Evolutionary conservation across 2,888 invertebrate genomes (phyloP).

Genomic region (Philonicus albiceps): DNA sequence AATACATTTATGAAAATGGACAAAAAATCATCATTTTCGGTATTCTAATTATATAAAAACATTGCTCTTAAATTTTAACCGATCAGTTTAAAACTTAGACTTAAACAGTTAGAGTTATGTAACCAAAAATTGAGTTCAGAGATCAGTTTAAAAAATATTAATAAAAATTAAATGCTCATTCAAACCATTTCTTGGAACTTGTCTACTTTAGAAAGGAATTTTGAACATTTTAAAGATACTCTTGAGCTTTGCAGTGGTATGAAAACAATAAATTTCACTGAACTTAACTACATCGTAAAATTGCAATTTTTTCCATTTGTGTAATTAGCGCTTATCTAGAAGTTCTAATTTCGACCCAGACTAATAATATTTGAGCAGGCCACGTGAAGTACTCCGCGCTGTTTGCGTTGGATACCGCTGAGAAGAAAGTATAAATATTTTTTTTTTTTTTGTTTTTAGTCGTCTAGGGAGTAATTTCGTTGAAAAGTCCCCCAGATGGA

Average conservation of each 20-base stretch:
- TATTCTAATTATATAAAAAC: too few species aligned
- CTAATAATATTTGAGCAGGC: not conserved
- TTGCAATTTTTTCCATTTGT: not conserved
- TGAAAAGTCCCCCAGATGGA: not conserved
- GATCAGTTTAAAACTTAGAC: not conserved
- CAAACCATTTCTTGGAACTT: not conserved
- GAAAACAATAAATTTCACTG: not conserved
- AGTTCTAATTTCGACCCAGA: not conserved
- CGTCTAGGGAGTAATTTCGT: not conserved
- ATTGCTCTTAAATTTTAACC: too few species aligned
- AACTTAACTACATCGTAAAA: not conserved
- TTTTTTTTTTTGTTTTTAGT: not conserved
- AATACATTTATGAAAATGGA: too few species aligned
- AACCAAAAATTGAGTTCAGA: too few species aligned
- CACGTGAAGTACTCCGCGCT: not conserved
- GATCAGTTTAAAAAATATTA: not conserved
- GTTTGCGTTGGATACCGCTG: not conserved
- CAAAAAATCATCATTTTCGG: too few species aligned
- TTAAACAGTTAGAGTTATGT: too few species aligned
- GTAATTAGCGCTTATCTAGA: not conserved
- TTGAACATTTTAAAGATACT: not conserved
- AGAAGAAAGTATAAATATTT: not conserved
- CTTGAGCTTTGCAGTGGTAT: not conserved
- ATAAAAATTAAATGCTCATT: not conserved
- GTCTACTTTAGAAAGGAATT: not conserved